Base-by-base conservation (phyloP, 2,888 invertebrate genomes). In the Melanchra persicariae region DNA sequence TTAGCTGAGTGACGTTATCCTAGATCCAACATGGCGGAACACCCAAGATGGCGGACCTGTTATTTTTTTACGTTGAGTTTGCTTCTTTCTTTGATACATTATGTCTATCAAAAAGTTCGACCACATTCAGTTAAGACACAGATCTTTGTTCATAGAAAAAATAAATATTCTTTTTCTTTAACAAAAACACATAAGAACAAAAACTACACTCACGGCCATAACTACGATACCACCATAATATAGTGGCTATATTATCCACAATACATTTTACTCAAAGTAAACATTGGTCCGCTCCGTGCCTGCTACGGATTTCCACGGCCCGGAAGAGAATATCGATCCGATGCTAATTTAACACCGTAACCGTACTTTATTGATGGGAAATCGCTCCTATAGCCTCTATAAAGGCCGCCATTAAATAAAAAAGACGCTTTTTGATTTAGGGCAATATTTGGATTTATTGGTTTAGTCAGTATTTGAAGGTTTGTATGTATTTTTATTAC, bases 281-380 rank as follows among this genome's bases (percentile, higher is more conserved):
- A 84, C 76, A 84, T 59, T 22, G 60, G 22, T 24, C 10, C 77
- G 90, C 90, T 79, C 90, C 79, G 92, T 93, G 75, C 91, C 91
- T 86, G 90, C 84, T 90, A 83, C 91, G 70, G 81, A 73, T 75
- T 71, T 83, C 88, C 86, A 89, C 92, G 83, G 89, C 79, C 88
- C 91, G 92, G 91, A 92, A 91, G 91, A 89, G 70, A 69, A 76
- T 93, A 94, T 94, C 91, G 94, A 94, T 91, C 91, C 83, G 77
- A 93, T 93, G 94, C 90, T 93, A 94, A 94, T 93, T 88, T 89
- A 83, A 87, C 87, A 89, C 88, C 85, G 87, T 85, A 78, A 86
- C 74, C 58, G 63, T 70, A 85, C 87, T 87, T 88, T 91, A 92
- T 91, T 91, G 92, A 92, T 91, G 90, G 90, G 84, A 87, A 89